Conservation (phyloP, 2,113 vertebrate genomes). For the Datnioides undecimradiatus region DNA sequence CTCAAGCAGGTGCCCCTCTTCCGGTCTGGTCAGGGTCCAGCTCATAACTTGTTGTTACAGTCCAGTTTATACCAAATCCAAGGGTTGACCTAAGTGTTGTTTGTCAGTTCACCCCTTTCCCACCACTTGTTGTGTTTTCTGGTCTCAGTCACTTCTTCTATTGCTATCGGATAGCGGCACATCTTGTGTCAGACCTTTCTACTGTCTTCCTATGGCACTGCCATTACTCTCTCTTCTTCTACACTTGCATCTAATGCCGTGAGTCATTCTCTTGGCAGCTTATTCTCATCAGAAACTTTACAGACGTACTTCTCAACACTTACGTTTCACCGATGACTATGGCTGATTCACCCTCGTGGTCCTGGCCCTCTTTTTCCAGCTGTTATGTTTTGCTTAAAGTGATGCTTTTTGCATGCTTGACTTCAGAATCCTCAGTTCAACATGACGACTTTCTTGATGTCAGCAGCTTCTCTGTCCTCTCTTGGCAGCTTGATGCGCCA, state of each 20-base stretch:
- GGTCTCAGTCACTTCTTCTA: background rate
- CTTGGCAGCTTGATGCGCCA: constrained; percentile 26
- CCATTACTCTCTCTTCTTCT: background rate
- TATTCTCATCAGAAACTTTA: background rate
- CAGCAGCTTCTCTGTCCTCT: constrained; percentile 14
- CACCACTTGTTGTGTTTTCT: background rate
- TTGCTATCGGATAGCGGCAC: background rate
- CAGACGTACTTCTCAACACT: background rate
- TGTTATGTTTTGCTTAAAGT: background rate
- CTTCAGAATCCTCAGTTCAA: constrained; percentile 13
- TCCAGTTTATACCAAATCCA: background rate
- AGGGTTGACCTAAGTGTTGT: background rate
- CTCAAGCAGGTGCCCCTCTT: background rate
- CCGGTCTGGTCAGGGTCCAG: background rate
- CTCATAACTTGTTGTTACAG: background rate
- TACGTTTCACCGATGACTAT: background rate
- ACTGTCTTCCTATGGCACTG: background rate
- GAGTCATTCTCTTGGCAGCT: constrained; percentile 2
- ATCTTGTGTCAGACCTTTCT: background rate
- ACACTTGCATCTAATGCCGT: background rate
- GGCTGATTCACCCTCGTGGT: background rate
- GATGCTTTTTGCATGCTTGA: background rate
- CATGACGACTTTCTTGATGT: constrained; percentile 3
- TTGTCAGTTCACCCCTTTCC: background rate
- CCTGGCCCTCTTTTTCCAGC: background rate